phyloP scores from a whole-genome alignment of 2,888 invertebrate genomes.

The Choreutis nemorana region DNA sequence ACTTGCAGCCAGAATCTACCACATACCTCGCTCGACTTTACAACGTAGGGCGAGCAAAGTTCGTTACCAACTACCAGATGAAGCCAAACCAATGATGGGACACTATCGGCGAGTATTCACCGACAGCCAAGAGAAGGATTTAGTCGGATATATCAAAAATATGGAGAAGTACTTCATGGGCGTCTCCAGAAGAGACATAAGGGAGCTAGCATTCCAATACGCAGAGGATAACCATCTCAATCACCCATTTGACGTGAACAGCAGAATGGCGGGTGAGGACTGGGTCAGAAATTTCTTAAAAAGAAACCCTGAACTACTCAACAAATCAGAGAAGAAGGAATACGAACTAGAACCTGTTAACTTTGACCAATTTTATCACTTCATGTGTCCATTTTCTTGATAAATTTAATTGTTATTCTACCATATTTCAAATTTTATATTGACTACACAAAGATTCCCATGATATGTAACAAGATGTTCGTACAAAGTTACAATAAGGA shows the following conservation, averaged over 20 bases:
- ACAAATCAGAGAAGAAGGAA: conserved; percentile 41
- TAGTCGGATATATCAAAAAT: conserved; percentile 58
- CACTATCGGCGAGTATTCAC: conserved; percentile 58
- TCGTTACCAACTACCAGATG: conserved; percentile 49
- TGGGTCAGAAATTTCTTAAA: conserved; percentile 61
- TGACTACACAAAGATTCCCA: too few relatives aligned
- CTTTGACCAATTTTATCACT: conserved; percentile 60
- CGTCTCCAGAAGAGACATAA: conserved; percentile 51
- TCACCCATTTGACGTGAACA: conserved; percentile 55
- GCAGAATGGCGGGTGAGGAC: conserved; percentile 58
- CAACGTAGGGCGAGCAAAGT: conserved; percentile 57
- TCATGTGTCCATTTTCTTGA: conserved; percentile 59
- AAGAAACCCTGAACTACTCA: conserved; percentile 48
- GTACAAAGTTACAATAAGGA: too few relatives aligned
- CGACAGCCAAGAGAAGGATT: conserved; percentile 53
- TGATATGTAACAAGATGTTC: too few relatives aligned
- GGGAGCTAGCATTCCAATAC: conserved; percentile 58
- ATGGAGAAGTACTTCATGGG: conserved; percentile 61
- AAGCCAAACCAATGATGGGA: conserved; percentile 54
- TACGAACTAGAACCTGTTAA: conserved; percentile 51
- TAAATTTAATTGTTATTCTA: too few relatives aligned
- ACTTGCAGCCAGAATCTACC: conserved; percentile 53
- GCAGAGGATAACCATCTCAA: conserved; percentile 52
- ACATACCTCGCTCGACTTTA: conserved; percentile 55
- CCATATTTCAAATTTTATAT: too few relatives aligned